A percentile compares a stretch with the other conserved stretches of the same genome.
Evolutionary conservation across 2,888 invertebrate genomes (phyloP).

Genomic region (Tachina fera): DNA sequence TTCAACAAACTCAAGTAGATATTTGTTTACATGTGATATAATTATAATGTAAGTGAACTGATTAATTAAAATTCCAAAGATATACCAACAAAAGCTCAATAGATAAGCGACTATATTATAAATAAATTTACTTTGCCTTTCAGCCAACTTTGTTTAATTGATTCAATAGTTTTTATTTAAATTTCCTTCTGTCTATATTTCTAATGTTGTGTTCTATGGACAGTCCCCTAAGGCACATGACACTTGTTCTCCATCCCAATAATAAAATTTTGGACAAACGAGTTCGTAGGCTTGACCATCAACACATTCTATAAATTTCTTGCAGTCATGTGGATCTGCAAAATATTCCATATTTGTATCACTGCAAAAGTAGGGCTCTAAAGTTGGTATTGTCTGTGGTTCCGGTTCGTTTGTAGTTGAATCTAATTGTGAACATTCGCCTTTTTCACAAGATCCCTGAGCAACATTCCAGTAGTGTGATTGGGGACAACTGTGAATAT

Average conservation of each 20-base stretch:
- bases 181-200: background rate
- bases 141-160: background rate
- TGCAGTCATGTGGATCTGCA: conserved; percentile 29
- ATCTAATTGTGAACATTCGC: background rate
- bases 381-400: background rate
- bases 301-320: conserved; percentile 49
- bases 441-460: background rate
- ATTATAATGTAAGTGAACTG: background rate
- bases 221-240: conserved; percentile 41
- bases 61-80: background rate
- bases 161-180: background rate
- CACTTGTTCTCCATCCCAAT: conserved; percentile 28
- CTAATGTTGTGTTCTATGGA: background rate
- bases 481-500: conserved; percentile 1
- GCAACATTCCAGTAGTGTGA: background rate
- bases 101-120: background rate
- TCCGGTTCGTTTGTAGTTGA: background rate
- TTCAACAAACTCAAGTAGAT: conserved; percentile 11
- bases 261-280: conserved; percentile 16
- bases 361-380: background rate
- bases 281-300: background rate
- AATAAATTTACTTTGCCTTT: too few relatives aligned
- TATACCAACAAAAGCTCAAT: background rate
- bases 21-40: conserved; percentile 14
- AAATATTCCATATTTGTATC: conserved; percentile 6